These are phyloP conservation scores for Sphaerophoria rueppellii DNA, from an alignment of 2,888 invertebrate genomes.

Conservation along the genomic window DNA sequence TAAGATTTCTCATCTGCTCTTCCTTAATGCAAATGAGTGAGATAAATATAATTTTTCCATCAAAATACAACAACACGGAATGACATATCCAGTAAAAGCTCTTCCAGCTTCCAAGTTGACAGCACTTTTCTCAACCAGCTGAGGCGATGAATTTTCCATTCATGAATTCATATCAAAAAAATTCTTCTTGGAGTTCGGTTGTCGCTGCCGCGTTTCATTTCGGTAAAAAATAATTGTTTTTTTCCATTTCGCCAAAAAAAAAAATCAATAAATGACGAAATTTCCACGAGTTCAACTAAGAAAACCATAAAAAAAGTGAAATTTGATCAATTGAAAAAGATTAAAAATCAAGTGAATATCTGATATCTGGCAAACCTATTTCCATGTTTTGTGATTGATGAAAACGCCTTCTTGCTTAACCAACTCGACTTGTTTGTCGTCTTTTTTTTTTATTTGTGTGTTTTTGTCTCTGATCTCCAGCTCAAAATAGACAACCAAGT, in stretches of 20 bases:
- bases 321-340: background rate
- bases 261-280: no score
- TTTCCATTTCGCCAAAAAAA: no score
- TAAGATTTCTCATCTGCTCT: no score
- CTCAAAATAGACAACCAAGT: conserved; percentile 24
- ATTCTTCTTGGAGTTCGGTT: conserved; percentile 52
- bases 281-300: background rate
- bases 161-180: conserved; percentile 47
- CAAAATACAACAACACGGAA: conserved; percentile 2
- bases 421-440: conserved; percentile 24
- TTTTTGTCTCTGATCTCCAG: background rate
- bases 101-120: conserved; percentile 12
- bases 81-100: conserved; percentile 58
- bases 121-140: conserved; percentile 48
- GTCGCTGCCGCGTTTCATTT: background rate
- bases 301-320: conserved; percentile 47
- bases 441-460: background rate
- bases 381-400: conserved; percentile 15
- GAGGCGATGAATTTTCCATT: conserved; percentile 35
- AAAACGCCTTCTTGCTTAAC: conserved; percentile 25
- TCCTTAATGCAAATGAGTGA: background rate
- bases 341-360: background rate
- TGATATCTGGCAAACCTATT: background rate
- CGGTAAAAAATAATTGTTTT: no score
- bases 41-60: no score